Conservation (phyloP, 2,888 invertebrate species). For the Mythimna loreyi region DNA sequence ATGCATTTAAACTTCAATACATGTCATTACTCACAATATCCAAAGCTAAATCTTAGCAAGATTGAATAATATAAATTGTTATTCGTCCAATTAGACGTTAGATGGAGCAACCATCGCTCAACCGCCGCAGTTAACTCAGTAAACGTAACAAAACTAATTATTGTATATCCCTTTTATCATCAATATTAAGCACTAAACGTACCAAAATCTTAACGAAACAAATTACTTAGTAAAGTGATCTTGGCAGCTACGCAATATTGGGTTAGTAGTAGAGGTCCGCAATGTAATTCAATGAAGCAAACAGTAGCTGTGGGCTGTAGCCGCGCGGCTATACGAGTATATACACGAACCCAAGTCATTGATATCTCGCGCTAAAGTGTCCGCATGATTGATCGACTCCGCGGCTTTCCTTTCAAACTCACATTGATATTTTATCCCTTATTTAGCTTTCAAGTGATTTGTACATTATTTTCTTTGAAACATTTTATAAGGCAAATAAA, state of each 20-base stretch:
- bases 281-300: slow-evolving; percentile 71
- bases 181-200: slow-evolving; percentile 52
- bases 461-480: slow-evolving; percentile 48
- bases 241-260: slow-evolving; percentile 63
- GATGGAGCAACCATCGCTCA: slow-evolving; percentile 39
- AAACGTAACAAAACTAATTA: slow-evolving; percentile 55
- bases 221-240: slow-evolving; percentile 65
- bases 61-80: slow-evolving; percentile 30
- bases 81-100: slow-evolving; percentile 42
- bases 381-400: slow-evolving; percentile 81
- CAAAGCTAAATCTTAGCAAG: background rate
- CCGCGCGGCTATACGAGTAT: slow-evolving; percentile 28
- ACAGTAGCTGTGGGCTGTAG: slow-evolving; percentile 53
- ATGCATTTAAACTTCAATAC: background rate
- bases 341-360: slow-evolving; percentile 66
- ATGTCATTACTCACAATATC: background rate
- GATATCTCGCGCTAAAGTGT: slow-evolving; percentile 75
- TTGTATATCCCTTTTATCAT: slow-evolving; percentile 55
- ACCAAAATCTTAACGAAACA: slow-evolving; percentile 63
- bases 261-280: slow-evolving; percentile 58
- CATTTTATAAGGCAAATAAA: slow-evolving; percentile 15
- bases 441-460: slow-evolving; percentile 72
- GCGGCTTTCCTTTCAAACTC: slow-evolving; percentile 67
- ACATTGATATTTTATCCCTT: slow-evolving; percentile 69
- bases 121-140: slow-evolving; percentile 25